Evolutionary conservation across 2,113 vertebrate species (phyloP).

Genomic region (Deroptyus accipitrinus): DNA sequence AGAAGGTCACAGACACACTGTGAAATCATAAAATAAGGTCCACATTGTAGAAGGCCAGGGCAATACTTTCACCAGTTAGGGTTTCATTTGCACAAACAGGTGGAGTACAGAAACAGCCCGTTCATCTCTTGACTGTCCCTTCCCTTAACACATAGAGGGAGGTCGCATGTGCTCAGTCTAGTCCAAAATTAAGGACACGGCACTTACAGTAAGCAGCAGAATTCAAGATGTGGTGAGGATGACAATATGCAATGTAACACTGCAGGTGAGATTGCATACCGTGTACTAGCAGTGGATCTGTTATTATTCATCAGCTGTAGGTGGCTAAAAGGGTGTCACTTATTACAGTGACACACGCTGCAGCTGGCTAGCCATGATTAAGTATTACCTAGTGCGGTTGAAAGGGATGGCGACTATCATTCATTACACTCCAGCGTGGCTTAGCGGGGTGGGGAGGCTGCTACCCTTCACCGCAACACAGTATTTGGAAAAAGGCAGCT

Average conservation of each 20-base stretch:
- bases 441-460: background rate
- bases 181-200: background rate
- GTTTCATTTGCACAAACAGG: background rate
- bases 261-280: background rate
- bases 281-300: background rate
- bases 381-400: background rate
- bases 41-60: background rate
- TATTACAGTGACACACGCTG: slow-evolving; percentile 20
- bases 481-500: background rate
- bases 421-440: background rate
- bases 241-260: background rate
- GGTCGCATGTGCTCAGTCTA: accelerated
- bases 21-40: slow-evolving; percentile 15
- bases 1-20: slow-evolving; percentile 13
- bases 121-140: background rate
- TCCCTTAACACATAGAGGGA: background rate
- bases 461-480: background rate
- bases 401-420: background rate
- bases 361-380: slow-evolving; percentile 23
- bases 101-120: background rate
- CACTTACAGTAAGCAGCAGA: background rate
- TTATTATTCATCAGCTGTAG: slow-evolving; percentile 32
- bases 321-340: slow-evolving; percentile 34
- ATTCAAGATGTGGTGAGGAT: background rate
- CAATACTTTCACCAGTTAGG: background rate